Evolutionary conservation across 2,888 invertebrate species (phyloP), one percentile per base, ranked within the genome.

Genomic region (Tetramorium bicarinatum): DNA sequence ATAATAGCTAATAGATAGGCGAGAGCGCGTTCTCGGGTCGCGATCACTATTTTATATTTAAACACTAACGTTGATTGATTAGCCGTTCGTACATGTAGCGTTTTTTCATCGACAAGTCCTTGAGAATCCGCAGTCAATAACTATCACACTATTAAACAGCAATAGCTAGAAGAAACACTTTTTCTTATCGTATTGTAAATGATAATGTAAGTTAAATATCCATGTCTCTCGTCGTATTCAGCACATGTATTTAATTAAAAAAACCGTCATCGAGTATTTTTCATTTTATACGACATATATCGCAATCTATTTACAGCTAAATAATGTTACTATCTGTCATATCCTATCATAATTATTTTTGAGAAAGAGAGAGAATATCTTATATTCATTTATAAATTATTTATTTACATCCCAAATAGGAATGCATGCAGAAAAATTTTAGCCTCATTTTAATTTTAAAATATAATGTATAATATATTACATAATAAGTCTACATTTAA

Each of bases 131-230:
- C 13, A 71, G 29, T 18, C 11, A 44, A 34, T 75, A 59, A 80
- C 59, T 38, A 59, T 74, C 75, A 59, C 52, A 18, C 75, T 44
- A 21, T 47, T 59, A 25, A 80, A 74, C 13, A n/a, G 44, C 56
- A 56, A 25, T 38, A 47, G 13, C 34, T n/a, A 34, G 38, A 74
- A 54, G 66, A 77, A 54, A 75, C 38, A 80, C 75, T 80, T 80
- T 80, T 75, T 79, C 72, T 59, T 49, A 49, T 34, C 21, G 66
- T 71, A 56, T 2, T n/a, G 44, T 52, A 47, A 79, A 41, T 44
- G 13, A 41, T 21, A 82, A 71, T 61, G 71, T 76, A 66, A 82
- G 21, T 18, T 38, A 72, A 85, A 85, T 83, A 77, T 44, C 44
- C 59, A 54, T 49, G 56, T 49, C 25, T 34, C 25, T 38, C 41